Percentiles rank a stretch among this genome's conserved stretches.
Conservation (phyloP, 1,140 invertebrate genomes). For the Pogonus chalceus region DNA sequence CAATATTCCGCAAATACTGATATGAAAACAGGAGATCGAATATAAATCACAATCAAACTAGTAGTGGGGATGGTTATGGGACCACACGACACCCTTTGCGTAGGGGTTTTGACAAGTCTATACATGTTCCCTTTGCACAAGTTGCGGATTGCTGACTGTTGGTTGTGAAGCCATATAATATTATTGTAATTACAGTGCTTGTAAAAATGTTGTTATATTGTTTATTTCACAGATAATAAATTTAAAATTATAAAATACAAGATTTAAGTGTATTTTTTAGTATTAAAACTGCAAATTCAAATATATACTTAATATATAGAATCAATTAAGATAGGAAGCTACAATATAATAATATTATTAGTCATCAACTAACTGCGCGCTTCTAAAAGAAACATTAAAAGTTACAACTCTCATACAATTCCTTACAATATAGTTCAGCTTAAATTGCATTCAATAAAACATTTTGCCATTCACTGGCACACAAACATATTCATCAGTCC, state of each 20-base stretch:
- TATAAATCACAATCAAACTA: background rate
- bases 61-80: background rate
- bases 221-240: background rate
- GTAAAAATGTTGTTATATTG: background rate
- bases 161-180: background rate
- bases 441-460: too few species aligned
- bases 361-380: too few species aligned
- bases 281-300: too few species aligned
- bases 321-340: background rate
- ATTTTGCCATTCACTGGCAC: too few species aligned
- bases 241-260: background rate
- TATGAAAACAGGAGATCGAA: background rate
- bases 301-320: too few species aligned
- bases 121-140: background rate
- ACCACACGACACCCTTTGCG: background rate
- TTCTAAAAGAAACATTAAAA: too few species aligned
- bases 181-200: background rate
- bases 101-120: constrained; percentile 5
- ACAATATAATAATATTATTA: background rate
- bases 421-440: too few species aligned
- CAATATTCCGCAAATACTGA: background rate
- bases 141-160: background rate
- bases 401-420: too few species aligned
- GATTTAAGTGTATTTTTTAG: background rate
- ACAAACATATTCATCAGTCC: background rate